Evolutionary conservation across 1,140 invertebrate genomes (phyloP), one percentile per base, ranked within the genome.

Genomic region (Drosophila grimshawi): DNA sequence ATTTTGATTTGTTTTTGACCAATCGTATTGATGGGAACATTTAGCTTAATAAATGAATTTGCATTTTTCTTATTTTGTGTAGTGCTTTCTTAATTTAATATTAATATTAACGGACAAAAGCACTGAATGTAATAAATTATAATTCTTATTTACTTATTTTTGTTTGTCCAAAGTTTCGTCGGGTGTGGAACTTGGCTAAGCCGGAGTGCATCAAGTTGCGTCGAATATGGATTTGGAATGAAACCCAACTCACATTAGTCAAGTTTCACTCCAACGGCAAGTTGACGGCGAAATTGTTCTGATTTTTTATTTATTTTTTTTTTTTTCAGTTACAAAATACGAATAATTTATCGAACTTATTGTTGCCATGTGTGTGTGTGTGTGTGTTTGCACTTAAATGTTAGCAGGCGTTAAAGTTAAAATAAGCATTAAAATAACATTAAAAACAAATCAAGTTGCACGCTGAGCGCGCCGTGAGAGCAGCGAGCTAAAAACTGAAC

Each of bases 301-400:
- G 45, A 8, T 62, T 59, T 61, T n/a, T 43, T 43, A 4, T n/a
- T 32, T 49, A 8, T 39, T 46, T 48, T 43, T 37, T 46, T 48
- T 43, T 37, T 48, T 49, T 51, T 68, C 41, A 69, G 62, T 78
- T 76, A 79, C 60, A 80, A 86, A 82, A 79, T 86, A 88, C 61
- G 78, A 88, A 88, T 86, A 86, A 82, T 86, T 88, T 86, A 86
- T 86, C 85, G 73, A 85, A 80, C 78, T 86, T 81, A 70, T 70
- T 70, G 32, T 79, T 68, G 57, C 39, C 55, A 39, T 63, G 2
- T 63, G 43, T 51, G 19, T 57, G 71, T 43, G 11, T n/a, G 43
- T 69, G 4, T 63, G 43, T 51, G 19, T 57, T 76, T 43, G 11
- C 11, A 45, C 81, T 81, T 86, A 86, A 70, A 57, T 66, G 71